Conservation (phyloP, 1,140 invertebrate genomes). For the Aphidius gifuensis region DNA sequence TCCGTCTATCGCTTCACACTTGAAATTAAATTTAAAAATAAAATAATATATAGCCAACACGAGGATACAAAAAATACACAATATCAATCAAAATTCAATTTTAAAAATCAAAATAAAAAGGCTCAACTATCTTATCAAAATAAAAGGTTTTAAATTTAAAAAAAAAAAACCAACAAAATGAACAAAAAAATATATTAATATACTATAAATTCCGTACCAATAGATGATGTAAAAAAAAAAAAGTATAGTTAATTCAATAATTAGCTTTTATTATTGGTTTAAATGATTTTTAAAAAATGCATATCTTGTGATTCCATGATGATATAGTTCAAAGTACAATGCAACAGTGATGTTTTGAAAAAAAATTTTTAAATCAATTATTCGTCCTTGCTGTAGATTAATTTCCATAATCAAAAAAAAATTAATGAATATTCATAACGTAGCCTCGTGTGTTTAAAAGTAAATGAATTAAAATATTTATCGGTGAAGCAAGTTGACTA, state of each 20-base stretch:
- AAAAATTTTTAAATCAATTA: neutral
- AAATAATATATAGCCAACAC: constrained; percentile 2
- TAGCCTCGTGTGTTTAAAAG: constrained; percentile 11
- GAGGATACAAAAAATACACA: constrained; percentile 9
- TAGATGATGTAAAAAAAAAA: too few species aligned
- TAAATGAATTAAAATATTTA: constrained; percentile 6
- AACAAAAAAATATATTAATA: too few species aligned
- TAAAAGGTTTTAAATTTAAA: too few species aligned
- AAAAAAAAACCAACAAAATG: too few species aligned
- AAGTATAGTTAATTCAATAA: too few species aligned
- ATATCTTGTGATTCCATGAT: too few species aligned
- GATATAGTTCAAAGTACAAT: constrained; percentile 5
- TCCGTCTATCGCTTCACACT: constrained; percentile 29
- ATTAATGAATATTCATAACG: neutral
- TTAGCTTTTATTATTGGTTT: too few species aligned
- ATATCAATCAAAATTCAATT: too few species aligned
- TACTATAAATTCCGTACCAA: too few species aligned
- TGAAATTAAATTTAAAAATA: neutral
- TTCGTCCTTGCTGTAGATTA: neutral
- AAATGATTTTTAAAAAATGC: too few species aligned
- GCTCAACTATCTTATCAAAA: too few species aligned
- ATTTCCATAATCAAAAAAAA: neutral
- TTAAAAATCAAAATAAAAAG: too few species aligned
- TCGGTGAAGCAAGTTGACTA: constrained; percentile 10
- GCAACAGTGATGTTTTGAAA: neutral